Evolutionary conservation across 2,113 vertebrate genomes (phyloP), one percentile per base, ranked within the genome.

Genomic region (Taurulus bubalis): DNA sequence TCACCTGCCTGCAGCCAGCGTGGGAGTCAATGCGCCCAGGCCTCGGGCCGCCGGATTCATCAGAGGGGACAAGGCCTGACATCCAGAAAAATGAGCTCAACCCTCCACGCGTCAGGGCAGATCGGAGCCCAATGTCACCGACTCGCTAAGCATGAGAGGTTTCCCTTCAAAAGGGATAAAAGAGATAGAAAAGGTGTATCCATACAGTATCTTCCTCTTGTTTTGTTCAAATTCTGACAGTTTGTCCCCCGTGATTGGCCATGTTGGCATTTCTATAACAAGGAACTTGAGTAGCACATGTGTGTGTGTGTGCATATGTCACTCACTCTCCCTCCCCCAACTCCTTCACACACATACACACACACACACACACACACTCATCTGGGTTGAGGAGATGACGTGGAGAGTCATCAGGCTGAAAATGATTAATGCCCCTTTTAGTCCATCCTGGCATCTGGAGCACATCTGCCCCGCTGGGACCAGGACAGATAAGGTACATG

Each of bases 341-440:
- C 66, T 12, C 47, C 47, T 18, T n/a, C 42, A 45, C 42, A 45
- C 42, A 45, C 42, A 45, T 8, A 16, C 42, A 45, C 42, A 24
- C 9, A 66, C 82, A 45, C 42, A 45, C 42, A 45, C 3, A 16
- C 42, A 45, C 42, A 24, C 9, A 66, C 82, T 83, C 86, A 91
- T 85, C 70, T 63, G 38, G 63, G 75, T 74, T 77, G 71, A 86
- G 77, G 84, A 79, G 71, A 82, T 86, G 77, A 85, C 80, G 68
- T 59, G 89, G 89, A 89, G 87, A 95, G 92, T 81, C 87, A 93
- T 90, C 92, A 88, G 89, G 83, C 91, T 91, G 86, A 93, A 90
- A 88, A 95, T 96, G 94, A 97, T 96, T 94, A 95, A 96, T 96
- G 90, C 91, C 56, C 26, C 88, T 84, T 86, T 91, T 87, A 81